These are phyloP conservation scores for Tricholauxania praeusta DNA, from an alignment of 2,888 invertebrate species.

Conservation along the genomic window DNA sequence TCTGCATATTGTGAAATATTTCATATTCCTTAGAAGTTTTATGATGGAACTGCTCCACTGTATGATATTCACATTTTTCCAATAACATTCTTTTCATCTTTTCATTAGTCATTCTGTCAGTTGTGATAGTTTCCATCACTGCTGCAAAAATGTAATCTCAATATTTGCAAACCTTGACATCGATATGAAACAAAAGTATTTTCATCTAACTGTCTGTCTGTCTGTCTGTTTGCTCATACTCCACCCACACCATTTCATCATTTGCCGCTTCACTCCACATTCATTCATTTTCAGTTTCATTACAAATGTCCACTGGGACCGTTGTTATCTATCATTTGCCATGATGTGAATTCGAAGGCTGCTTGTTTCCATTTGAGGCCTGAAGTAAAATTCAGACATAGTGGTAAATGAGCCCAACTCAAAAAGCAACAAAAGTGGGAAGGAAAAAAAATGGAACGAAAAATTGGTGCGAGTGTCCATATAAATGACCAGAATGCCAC, in stretches of 20 bases:
- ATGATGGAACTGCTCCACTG: too few species aligned
- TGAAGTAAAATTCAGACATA: conserved; percentile 1
- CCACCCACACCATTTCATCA: background rate
- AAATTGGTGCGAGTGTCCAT: conserved; percentile 60
- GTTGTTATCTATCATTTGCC: conserved; percentile 62
- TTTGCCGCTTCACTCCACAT: background rate
- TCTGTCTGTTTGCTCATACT: background rate
- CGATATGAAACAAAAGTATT: too few species aligned
- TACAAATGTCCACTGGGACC: conserved; percentile 63
- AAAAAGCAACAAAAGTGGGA: background rate
- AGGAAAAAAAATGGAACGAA: conserved; percentile 14
- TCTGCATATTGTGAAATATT: too few species aligned
- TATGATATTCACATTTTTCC: too few species aligned
- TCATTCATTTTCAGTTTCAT: conserved; percentile 52
- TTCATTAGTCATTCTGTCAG: too few species aligned
- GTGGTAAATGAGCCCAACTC: background rate
- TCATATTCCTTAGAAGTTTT: too few species aligned
- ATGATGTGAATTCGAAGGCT: conserved; percentile 59
- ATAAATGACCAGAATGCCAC: conserved; percentile 64
- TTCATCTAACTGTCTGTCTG: background rate
- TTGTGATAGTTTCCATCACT: too few species aligned
- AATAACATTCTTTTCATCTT: too few species aligned
- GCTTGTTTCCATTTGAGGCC: conserved; percentile 44
- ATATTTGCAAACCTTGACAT: background rate
- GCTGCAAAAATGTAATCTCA: background rate